Conservation (phyloP, 2,888 invertebrate species). For the Rhodophaea formosa region DNA sequence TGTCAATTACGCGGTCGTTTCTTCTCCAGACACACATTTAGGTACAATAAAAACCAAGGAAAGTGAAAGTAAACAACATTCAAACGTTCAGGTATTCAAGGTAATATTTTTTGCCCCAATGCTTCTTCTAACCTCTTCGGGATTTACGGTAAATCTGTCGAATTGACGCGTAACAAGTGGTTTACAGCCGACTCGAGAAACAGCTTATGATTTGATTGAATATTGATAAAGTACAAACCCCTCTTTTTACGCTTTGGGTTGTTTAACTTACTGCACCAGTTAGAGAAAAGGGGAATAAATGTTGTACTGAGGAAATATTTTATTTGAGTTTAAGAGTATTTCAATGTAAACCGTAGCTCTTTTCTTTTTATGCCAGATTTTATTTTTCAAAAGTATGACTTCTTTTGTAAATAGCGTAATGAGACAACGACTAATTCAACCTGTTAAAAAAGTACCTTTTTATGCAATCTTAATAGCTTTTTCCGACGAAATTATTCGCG, state of each 20-base stretch:
- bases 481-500: too few relatives aligned
- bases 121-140: not conserved
- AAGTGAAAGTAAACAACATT: too few relatives aligned
- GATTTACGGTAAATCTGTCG: slow-evolving; percentile 8
- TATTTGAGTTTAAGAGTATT: not conserved
- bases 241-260: slow-evolving; percentile 1
- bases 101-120: not conserved
- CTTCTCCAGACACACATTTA: too few relatives aligned
- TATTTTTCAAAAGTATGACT: too few relatives aligned
- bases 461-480: too few relatives aligned
- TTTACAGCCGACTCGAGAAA: slow-evolving; percentile 10
- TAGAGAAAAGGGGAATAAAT: not conserved
- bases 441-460: too few relatives aligned
- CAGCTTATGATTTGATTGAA: slow-evolving; percentile 14
- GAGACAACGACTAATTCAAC: too few relatives aligned
- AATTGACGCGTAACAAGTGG: slow-evolving; percentile 16
- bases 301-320: not conserved
- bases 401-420: too few relatives aligned
- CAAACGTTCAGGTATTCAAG: too few relatives aligned
- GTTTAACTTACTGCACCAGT: not conserved
- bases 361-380: not conserved
- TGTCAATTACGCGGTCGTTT: too few relatives aligned
- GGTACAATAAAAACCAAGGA: too few relatives aligned
- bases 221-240: slow-evolving; percentile 12
- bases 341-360: not conserved